These are phyloP conservation scores for Rhinogobio ventralis DNA, from an alignment of 2,797 vertebrate genomes.

Conservation along the genomic window DNA sequence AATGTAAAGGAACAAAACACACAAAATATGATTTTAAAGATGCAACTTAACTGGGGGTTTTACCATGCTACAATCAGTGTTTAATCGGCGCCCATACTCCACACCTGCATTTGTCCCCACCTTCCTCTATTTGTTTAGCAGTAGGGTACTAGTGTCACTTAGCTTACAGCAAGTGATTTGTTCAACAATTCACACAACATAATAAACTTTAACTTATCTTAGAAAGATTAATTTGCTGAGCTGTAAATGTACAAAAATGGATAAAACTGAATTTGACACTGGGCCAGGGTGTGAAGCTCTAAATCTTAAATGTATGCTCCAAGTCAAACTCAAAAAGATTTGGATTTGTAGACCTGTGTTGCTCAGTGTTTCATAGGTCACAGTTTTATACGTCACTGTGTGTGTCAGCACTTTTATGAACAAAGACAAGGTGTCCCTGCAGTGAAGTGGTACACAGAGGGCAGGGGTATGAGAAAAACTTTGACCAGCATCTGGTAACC, in stretches of 20 bases:
- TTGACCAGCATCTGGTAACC: background rate
- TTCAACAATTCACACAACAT: background rate
- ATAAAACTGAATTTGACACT: background rate
- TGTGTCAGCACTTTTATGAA: background rate
- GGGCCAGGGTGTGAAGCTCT: background rate
- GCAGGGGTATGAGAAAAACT: background rate
- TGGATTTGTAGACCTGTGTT: background rate
- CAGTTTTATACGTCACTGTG: background rate
- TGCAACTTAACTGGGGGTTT: background rate
- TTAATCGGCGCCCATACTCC: background rate
- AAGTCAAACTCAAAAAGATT: background rate
- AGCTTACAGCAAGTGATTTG: background rate
- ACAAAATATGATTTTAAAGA: background rate
- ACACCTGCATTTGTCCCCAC: background rate
- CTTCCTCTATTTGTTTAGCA: background rate
- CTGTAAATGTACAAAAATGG: background rate
- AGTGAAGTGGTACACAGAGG: background rate
- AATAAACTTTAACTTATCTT: constrained; percentile 14
- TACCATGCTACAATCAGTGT: background rate
- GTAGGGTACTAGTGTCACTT: background rate
- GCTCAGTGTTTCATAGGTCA: background rate
- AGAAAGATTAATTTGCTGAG: constrained; percentile 31
- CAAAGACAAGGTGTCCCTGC: background rate
- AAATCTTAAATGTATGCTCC: background rate
- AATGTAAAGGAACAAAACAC: background rate